These are phyloP conservation scores for Nomada ruficornis DNA, from an alignment of 2,888 invertebrate genomes.

Conservation along the genomic window DNA sequence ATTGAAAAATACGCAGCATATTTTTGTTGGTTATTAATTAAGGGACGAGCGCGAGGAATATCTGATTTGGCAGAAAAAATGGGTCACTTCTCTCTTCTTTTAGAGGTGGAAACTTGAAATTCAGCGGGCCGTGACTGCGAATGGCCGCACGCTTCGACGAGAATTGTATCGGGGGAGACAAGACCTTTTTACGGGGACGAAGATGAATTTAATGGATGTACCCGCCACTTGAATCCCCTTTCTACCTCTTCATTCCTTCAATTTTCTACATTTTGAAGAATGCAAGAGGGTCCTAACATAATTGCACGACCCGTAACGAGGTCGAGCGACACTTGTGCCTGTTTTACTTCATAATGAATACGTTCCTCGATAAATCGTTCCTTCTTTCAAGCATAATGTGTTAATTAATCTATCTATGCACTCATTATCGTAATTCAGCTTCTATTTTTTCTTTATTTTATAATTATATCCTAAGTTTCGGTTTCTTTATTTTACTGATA, in stretches of 20 bases:
- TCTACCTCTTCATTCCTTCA: conserved; percentile 41
- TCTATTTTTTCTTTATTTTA: not conserved
- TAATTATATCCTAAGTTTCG: not conserved
- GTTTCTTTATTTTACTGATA: not conserved
- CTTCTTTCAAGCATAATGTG: conserved; percentile 2
- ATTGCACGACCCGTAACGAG: conserved; percentile 52
- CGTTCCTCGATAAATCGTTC: conserved; percentile 47
- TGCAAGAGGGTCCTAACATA: conserved; percentile 48
- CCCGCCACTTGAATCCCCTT: not conserved
- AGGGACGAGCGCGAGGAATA: conserved; percentile 4
- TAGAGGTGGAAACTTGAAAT: conserved; percentile 45
- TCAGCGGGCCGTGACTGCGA: conserved; percentile 50
- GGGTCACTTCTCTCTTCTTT: conserved; percentile 47
- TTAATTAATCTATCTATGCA: not conserved
- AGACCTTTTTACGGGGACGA: conserved; percentile 45
- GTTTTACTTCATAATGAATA: conserved; percentile 51
- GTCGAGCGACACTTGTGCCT: conserved; percentile 59
- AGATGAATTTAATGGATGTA: conserved; percentile 56
- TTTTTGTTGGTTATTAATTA: conserved; percentile 26
- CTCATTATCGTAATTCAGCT: not conserved
- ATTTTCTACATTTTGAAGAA: conserved; percentile 59
- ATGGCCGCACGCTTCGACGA: conserved; percentile 48
- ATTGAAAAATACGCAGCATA: no score
- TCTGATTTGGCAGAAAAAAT: conserved; percentile 51
- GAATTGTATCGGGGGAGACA: conserved; percentile 54